phyloP scores from a whole-genome alignment of 1,140 invertebrate species.

The Aphaenogaster rudis region DNA sequence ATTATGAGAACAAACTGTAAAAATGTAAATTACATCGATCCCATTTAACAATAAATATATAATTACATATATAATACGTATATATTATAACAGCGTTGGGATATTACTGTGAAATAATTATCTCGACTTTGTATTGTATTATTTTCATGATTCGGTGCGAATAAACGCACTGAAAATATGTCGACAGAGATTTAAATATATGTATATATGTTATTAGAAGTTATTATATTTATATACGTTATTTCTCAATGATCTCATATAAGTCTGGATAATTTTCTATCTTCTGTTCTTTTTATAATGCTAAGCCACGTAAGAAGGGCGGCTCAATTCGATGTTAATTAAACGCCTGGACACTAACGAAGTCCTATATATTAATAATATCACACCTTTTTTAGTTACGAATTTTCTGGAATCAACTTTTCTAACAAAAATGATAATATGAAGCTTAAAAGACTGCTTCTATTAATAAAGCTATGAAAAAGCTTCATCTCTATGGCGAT shows the following conservation, averaged over 20 bases:
- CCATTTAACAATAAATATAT: conserved; percentile 33
- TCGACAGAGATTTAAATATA: conserved; percentile 29
- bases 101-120: conserved; percentile 19
- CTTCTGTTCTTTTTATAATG: neutral
- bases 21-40: conserved; percentile 20
- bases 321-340: conserved; percentile 20
- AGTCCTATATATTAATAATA: conserved; percentile 25
- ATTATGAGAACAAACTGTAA: conserved; percentile 6
- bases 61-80: conserved; percentile 34
- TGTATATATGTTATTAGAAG: conserved; percentile 22
- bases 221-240: neutral
- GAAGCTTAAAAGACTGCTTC: conserved; percentile 1
- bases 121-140: conserved; percentile 16
- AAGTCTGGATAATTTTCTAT: conserved; percentile 21
- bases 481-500: neutral
- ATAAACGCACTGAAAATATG: conserved; percentile 15
- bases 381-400: conserved; percentile 3
- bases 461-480: neutral
- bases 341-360: neutral
- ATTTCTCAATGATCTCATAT: neutral
- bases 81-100: conserved; percentile 11
- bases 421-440: neutral
- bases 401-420: neutral
- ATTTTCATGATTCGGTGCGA: conserved; percentile 12
- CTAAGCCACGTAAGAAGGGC: conserved; percentile 19